Evolutionary conservation across 2,888 invertebrate genomes (phyloP).

Genomic region (Nesidiocoris tenuis): DNA sequence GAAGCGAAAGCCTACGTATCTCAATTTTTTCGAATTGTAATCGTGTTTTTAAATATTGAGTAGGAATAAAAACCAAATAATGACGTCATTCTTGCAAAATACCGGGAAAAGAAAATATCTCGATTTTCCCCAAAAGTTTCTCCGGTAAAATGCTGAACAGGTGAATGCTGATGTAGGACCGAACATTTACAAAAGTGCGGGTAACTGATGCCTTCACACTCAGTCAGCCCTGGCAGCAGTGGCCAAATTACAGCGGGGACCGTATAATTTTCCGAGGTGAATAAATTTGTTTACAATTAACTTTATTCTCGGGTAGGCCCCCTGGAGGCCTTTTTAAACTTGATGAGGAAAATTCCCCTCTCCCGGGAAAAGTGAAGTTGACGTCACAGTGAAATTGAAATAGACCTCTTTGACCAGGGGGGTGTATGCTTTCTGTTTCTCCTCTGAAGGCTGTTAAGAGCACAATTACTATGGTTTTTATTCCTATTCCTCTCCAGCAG

Average conservation of each 20-base stretch:
- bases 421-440: not conserved
- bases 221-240: too few relatives aligned
- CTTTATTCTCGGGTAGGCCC: not conserved
- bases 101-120: too few relatives aligned
- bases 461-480: not conserved
- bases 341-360: not conserved
- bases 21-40: too few relatives aligned
- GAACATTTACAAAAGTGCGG: too few relatives aligned
- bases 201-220: too few relatives aligned
- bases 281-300: not conserved
- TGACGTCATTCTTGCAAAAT: too few relatives aligned
- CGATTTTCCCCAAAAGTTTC: too few relatives aligned
- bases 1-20: too few relatives aligned
- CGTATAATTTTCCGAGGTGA: not conserved
- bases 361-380: not conserved
- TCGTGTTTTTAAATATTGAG: too few relatives aligned
- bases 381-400: not conserved
- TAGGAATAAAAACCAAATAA: too few relatives aligned
- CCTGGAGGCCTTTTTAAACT: not conserved
- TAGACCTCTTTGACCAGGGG: not conserved
- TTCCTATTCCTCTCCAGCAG: not conserved
- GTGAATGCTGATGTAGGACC: too few relatives aligned
- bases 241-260: not conserved
- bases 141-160: too few relatives aligned
- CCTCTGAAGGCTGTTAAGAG: not conserved